Percentiles rank a stretch among this genome's conserved stretches.
These are phyloP conservation scores for Cryptus armator DNA, from an alignment of 2,888 invertebrate genomes.

Conservation along the genomic window DNA sequence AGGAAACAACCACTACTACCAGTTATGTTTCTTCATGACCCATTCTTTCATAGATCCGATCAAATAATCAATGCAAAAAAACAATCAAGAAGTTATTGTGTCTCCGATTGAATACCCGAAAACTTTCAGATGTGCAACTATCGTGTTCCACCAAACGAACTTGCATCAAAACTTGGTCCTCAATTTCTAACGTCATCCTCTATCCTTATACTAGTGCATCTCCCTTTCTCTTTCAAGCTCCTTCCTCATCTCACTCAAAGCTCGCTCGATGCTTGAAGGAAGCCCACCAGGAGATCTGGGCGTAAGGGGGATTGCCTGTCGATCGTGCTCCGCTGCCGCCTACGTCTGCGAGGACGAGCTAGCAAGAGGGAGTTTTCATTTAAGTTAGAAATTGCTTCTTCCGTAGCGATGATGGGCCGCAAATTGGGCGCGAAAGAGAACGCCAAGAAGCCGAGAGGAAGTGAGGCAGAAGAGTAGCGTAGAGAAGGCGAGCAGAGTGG, in stretches of 20 bases:
- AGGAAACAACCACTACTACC: too few species aligned
- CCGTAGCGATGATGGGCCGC: conserved; percentile 85
- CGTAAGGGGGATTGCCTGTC: conserved; percentile 64
- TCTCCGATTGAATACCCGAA: conserved; percentile 8
- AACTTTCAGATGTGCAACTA: neutral
- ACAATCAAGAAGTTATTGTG: neutral
- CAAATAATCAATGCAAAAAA: neutral
- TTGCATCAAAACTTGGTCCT: conserved; percentile 25
- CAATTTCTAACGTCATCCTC: conserved; percentile 60
- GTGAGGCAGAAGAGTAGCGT: conserved; percentile 30
- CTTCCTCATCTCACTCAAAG: conserved; percentile 40
- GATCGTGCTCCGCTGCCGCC: conserved; percentile 54
- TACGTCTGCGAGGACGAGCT: conserved; percentile 35
- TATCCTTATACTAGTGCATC: conserved; percentile 27
- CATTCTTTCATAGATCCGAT: neutral
- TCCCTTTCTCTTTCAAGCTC: conserved; percentile 45
- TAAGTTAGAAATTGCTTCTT: conserved; percentile 86
- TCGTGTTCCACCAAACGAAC: conserved; percentile 15
- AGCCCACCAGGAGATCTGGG: conserved; percentile 43
- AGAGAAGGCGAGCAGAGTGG: conserved; percentile 25
- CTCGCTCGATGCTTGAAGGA: conserved; percentile 47
- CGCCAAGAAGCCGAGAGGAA: conserved; percentile 74
- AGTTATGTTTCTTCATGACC: neutral
- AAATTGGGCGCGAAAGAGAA: conserved; percentile 85
- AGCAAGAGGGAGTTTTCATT: conserved; percentile 81